Conservation (phyloP, 2,888 invertebrate genomes). For the Megalurothrips usitatus region DNA sequence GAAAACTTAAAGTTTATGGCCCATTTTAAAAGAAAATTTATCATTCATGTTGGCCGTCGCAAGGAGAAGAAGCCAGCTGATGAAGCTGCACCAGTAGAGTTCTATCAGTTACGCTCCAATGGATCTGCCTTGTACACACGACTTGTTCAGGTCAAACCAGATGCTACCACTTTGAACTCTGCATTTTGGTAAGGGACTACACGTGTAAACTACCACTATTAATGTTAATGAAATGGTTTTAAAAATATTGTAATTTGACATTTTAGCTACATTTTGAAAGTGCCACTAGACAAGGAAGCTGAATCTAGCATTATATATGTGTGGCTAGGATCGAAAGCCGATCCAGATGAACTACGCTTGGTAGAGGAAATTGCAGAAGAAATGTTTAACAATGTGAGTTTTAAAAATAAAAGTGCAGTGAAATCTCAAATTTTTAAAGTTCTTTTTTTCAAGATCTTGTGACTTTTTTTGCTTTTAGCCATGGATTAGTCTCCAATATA, state of each 20-base stretch:
- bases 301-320: slow-evolving; percentile 85
- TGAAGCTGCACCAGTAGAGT: slow-evolving; percentile 64
- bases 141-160: slow-evolving; percentile 83
- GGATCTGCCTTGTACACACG: slow-evolving; percentile 91
- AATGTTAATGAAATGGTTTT: background rate
- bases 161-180: slow-evolving; percentile 82
- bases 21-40: slow-evolving; percentile 91
- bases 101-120: slow-evolving; percentile 94
- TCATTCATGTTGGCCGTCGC: slow-evolving; percentile 84
- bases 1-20: slow-evolving; percentile 98
- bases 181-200: slow-evolving; percentile 75
- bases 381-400: slow-evolving; percentile 78
- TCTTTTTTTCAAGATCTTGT: background rate
- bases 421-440: background rate
- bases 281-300: slow-evolving; percentile 75
- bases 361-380: slow-evolving; percentile 89
- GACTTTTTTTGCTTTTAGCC: slow-evolving; percentile 42
- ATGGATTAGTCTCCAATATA: slow-evolving; percentile 61
- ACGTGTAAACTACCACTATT: slow-evolving; percentile 31
- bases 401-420: slow-evolving; percentile 9
- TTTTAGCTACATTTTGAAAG: slow-evolving; percentile 81
- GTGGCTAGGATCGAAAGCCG: slow-evolving; percentile 85
- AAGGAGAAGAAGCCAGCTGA: slow-evolving; percentile 49
- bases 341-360: slow-evolving; percentile 78
- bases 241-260: slow-evolving; percentile 27